Base-by-base conservation (phyloP, 2,797 vertebrate genomes). In the Brachyalestes nurse region DNA sequence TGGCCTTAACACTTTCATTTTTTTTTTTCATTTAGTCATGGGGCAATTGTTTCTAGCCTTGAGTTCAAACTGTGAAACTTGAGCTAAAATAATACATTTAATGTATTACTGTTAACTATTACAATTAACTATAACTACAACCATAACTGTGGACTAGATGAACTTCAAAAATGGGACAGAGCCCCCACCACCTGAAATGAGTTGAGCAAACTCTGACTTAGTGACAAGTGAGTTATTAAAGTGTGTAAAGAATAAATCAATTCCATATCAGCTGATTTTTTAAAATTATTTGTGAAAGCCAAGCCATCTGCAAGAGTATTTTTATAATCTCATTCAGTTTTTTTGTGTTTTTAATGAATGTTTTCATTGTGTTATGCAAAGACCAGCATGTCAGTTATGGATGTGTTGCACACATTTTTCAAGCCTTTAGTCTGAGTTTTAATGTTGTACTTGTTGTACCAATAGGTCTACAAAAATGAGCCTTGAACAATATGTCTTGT, bases 381-480 rank as follows among this genome's bases (percentile, higher is more conserved):
- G 49, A 72, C 69, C 69, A 55, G 34, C 55, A 55, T 55, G 47
- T 28, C 51, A 53, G 69, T 12, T 38, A 34, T 19, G 0, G 49
- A 71, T 9, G 5, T 51, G 64, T 17, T 40, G 9, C 8, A 67
- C 8, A 34, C 5, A 34, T 64, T 9, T 72, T 13, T 51, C 10
- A 6, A 21, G 16, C 38, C 13, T 38, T 5, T 21, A 38, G 25
- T 55, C 38, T 5, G 8, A n/a, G 4, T 16, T 57, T n/a, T 72
- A 55, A 58, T 72, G 71, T 55, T 17, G 51, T 72, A 40, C 34
- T 72, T 57, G 34, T 72, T 38, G 25, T 21, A 16, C 34, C 71
- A 72, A 3, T 2, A n/a, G 71, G 71, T 72, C 53, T 40, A 57
- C 40, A 8, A 55, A 38, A 34, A 34, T 1, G 16, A 72, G 71